Conservation (phyloP, 2,797 vertebrate genomes). For the Chromis chromis region DNA sequence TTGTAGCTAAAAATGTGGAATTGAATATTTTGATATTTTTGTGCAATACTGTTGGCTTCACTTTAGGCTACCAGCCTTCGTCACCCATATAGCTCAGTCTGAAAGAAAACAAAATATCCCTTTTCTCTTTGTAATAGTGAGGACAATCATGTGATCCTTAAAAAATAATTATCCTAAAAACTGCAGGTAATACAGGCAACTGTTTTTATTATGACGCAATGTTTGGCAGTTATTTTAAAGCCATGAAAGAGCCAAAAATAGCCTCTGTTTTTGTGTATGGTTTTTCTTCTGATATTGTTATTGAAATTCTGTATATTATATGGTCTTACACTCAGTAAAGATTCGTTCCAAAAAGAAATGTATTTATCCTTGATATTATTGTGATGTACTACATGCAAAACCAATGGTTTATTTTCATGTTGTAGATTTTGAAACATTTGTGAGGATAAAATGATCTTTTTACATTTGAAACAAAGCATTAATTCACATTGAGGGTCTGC, state of each 20-base stretch:
- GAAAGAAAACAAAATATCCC: not conserved
- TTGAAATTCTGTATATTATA: constrained; percentile 75
- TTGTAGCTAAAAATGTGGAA: constrained; percentile 67
- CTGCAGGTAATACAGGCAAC: constrained; percentile 46
- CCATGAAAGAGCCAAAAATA: constrained; percentile 68
- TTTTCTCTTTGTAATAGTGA: constrained; percentile 49
- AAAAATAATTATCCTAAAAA: constrained; percentile 29
- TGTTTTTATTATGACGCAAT: constrained; percentile 40
- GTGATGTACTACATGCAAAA: constrained; percentile 4
- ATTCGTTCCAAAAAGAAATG: constrained; percentile 52
- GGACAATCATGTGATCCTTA: constrained; percentile 71
- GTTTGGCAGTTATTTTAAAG: constrained; percentile 59
- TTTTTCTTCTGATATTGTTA: constrained; percentile 75
- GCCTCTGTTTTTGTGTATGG: constrained; percentile 60
- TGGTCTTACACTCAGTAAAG: constrained; percentile 69
- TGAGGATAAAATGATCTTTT: not conserved
- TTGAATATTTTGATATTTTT: constrained; percentile 76
- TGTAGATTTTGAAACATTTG: constrained; percentile 6
- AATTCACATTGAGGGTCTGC: not conserved
- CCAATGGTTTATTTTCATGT: not conserved
- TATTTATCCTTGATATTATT: constrained; percentile 21
- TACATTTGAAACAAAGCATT: not conserved
- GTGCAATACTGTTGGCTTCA: constrained; percentile 77
- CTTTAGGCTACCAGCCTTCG: constrained; percentile 31
- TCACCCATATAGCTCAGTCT: constrained; percentile 37